Conservation (phyloP, 2,888 invertebrate species). For the Tortrix viridana region DNA sequence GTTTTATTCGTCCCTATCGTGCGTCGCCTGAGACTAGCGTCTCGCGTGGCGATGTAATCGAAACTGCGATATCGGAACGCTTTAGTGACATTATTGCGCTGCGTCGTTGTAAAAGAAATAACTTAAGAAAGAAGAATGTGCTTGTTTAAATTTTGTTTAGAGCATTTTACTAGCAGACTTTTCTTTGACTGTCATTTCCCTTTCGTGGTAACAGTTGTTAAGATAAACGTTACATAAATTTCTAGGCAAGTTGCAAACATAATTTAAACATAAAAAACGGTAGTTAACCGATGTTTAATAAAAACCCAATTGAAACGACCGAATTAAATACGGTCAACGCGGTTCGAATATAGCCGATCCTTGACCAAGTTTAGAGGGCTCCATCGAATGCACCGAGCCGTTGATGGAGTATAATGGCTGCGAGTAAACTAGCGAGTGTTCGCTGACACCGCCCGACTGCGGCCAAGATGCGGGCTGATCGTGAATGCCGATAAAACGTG, state of each 20-base stretch:
- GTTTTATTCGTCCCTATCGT: slow-evolving; percentile 57
- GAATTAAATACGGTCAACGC: slow-evolving; percentile 28
- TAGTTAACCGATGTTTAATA: background rate
- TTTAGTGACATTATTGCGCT: slow-evolving; percentile 39
- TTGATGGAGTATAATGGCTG: slow-evolving; percentile 65
- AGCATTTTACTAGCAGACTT: background rate
- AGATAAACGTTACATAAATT: too few relatives aligned
- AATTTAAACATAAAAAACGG: background rate
- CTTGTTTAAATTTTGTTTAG: slow-evolving; percentile 29
- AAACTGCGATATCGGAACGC: slow-evolving; percentile 48
- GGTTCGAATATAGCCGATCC: slow-evolving; percentile 47
- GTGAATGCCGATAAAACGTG: slow-evolving; percentile 67
- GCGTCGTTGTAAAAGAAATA: slow-evolving; percentile 36
- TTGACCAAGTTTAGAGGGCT: slow-evolving; percentile 56
- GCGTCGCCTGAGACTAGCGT: slow-evolving; percentile 54
- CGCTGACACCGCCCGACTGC: slow-evolving; percentile 68
- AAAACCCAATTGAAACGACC: slow-evolving; percentile 1
- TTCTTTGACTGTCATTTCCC: too few relatives aligned
- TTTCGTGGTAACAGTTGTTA: too few relatives aligned
- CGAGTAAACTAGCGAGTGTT: slow-evolving; percentile 55
- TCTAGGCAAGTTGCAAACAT: background rate
- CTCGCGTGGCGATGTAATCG: slow-evolving; percentile 56
- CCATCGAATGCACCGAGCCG: slow-evolving; percentile 53
- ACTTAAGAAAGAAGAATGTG: slow-evolving; percentile 20
- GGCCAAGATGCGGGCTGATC: slow-evolving; percentile 72